Conservation (phyloP, 2,797 vertebrate species). For the Gallinago solitaria region DNA sequence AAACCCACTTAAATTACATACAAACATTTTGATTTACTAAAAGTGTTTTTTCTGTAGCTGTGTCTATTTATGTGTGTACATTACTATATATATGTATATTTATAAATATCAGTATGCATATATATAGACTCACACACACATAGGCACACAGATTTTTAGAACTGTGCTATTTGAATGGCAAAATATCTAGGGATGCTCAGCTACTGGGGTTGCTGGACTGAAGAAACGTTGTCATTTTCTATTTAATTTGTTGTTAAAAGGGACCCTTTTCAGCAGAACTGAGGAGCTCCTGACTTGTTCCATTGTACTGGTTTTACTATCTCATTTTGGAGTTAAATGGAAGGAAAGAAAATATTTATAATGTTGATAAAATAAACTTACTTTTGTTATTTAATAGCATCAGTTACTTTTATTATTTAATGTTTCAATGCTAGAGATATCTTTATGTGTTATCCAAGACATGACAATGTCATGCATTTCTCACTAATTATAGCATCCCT, state of each 20-base stretch:
- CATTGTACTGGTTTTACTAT: constrained; percentile 17
- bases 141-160: background rate
- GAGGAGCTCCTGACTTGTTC: constrained; percentile 12
- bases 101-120: background rate
- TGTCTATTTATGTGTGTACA: background rate
- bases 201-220: background rate
- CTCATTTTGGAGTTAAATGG: constrained; percentile 37
- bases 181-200: background rate
- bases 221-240: constrained; percentile 8
- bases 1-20: background rate
- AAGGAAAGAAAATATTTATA: constrained; percentile 46
- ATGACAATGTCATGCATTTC: background rate
- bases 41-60: background rate
- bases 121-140: background rate
- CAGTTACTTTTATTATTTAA: constrained; percentile 16
- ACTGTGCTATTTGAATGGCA: background rate
- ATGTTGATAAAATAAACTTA: constrained; percentile 66
- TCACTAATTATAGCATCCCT: background rate
- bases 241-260: constrained; percentile 5
- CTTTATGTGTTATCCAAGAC: background rate
- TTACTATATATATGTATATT: constrained; percentile 26
- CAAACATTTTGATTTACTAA: background rate
- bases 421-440: background rate
- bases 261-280: background rate
- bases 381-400: constrained; percentile 46